Conservation (phyloP, 2,888 invertebrate genomes). For the Luperina nickerlii region DNA sequence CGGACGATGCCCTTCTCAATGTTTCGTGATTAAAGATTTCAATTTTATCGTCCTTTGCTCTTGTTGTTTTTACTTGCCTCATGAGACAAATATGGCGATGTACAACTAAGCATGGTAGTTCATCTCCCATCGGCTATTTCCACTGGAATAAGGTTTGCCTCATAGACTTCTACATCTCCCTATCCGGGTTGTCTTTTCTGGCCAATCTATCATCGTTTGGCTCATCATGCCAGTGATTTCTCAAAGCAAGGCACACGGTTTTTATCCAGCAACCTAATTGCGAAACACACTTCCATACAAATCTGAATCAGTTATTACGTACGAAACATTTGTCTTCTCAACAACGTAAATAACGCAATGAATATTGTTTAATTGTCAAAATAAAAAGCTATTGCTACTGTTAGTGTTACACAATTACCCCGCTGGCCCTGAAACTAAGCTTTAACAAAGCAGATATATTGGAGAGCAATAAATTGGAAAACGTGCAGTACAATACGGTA, state of each 20-base stretch:
- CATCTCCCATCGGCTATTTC: background rate
- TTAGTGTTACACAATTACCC: background rate
- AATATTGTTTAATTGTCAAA: too few relatives aligned
- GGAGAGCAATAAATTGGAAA: background rate
- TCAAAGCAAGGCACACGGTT: background rate
- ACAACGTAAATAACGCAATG: too few relatives aligned
- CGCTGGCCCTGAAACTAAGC: background rate
- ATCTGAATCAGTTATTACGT: background rate
- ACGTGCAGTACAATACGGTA: background rate
- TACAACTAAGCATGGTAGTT: background rate
- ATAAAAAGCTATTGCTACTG: background rate
- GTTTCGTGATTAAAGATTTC: slow-evolving; percentile 19
- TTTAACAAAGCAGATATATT: background rate
- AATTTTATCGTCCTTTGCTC: background rate
- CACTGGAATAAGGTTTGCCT: background rate
- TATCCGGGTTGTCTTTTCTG: background rate
- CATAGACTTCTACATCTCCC: background rate
- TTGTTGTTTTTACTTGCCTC: background rate
- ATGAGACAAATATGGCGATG: background rate
- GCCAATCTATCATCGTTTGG: background rate
- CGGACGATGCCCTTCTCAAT: slow-evolving; percentile 35
- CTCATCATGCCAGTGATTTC: background rate
- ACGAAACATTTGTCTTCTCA: background rate
- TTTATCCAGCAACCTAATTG: too few relatives aligned
- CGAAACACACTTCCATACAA: too few relatives aligned